Base-by-base conservation (phyloP, 1,140 invertebrate genomes). In the Meloidogyne floridensis region DNA sequence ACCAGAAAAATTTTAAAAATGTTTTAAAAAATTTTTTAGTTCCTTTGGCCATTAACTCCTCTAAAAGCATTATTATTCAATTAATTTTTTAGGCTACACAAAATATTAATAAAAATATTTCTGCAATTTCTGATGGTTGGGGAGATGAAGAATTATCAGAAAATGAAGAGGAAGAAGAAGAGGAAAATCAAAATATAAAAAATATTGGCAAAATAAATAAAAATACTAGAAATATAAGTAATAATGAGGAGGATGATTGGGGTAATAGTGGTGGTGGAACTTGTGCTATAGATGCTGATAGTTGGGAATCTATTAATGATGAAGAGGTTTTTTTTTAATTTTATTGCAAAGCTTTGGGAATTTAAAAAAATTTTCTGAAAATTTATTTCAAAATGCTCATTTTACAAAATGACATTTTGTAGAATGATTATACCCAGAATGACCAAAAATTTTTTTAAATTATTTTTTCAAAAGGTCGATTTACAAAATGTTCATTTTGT, bases 101-200 rank as follows among this genome's bases (percentile, higher is more conserved):
- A 71, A 53, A 47, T 47, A 47, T n/a, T 20, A 72, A 69, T 15
- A 32, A 32, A 32, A 32, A 2, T 32, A 70, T 15, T 43, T 78
- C 59, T n/a, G 9, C 20, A 72, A 18, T 79, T 43, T 51, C 77
- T 8, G 77, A 79, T 18, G 77, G 77, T 15, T 79, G 77, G 77
- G 77, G 77, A 42, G 77, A 79, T 32, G 20, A 32, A 32, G 32
- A 71, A 51, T 43, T 79, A 47, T 32, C 65, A 47, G 15, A 42
- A 71, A 51, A 70, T 4, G 59, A 42, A n/a, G 10, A 78, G 18
- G 65, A 70, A 0, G 65, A 51, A 5, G 59, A 79, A 32, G 32
- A 18, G 4, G 32, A 79, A 15, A n/a, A n/a, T 51, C 18, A 47
- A 47, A 13, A 47, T 20, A 13, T 15, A 42, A 59, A 77, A 10